These are phyloP conservation scores for Heliothis peltigera DNA, from an alignment of 2,888 invertebrate species.

Conservation along the genomic window DNA sequence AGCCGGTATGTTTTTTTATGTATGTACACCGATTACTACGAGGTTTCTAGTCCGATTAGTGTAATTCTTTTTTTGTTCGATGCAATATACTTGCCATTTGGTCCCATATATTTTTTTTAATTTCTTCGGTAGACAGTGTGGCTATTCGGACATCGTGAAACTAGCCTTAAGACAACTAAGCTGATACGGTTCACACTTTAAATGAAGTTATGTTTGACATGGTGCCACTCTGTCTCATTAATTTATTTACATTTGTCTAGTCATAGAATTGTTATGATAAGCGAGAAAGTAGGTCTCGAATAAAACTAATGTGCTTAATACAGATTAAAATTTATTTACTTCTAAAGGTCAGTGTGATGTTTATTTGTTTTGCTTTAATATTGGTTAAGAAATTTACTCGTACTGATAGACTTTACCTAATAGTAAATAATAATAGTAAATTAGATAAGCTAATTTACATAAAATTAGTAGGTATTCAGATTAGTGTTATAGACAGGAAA, in stretches of 20 bases:
- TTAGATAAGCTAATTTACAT: background rate
- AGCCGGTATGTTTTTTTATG: too few relatives aligned
- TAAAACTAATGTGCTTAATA: conserved; percentile 12
- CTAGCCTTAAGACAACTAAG: too few relatives aligned
- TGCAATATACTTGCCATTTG: too few relatives aligned
- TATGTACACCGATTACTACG: too few relatives aligned
- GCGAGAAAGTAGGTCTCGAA: conserved; percentile 3
- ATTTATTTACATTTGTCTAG: background rate
- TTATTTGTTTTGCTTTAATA: conserved; percentile 28
- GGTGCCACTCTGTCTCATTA: background rate
- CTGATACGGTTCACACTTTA: too few relatives aligned
- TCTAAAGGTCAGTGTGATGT: conserved; percentile 35
- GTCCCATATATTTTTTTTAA: too few relatives aligned
- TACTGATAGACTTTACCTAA: background rate
- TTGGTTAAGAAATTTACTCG: conserved; percentile 16
- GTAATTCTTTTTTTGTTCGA: too few relatives aligned
- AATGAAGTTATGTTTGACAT: too few relatives aligned
- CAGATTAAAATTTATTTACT: conserved; percentile 11
- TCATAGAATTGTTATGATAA: background rate
- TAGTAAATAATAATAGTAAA: too few relatives aligned
- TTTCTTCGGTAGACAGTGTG: too few relatives aligned
- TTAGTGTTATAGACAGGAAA: background rate
- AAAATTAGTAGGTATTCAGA: background rate
- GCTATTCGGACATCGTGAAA: too few relatives aligned
- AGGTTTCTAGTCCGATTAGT: too few relatives aligned